phyloP scores from a whole-genome alignment of 2,888 invertebrate genomes.

The Proisotoma minuta region DNA sequence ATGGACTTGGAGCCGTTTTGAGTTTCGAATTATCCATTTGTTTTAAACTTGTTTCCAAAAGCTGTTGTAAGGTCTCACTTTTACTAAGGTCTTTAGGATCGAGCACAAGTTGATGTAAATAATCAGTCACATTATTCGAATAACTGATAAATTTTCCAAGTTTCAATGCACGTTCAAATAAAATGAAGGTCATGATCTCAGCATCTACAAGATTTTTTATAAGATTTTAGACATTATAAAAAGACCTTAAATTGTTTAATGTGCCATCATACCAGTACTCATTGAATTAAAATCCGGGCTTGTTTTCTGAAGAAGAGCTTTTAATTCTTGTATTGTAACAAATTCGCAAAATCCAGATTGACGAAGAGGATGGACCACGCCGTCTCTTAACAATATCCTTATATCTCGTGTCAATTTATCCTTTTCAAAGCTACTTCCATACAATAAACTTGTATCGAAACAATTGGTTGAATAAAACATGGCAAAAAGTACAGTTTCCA shows the following conservation, averaged over 20 bases:
- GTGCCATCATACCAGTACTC: conserved; percentile 18
- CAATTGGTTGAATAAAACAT: conserved; percentile 35
- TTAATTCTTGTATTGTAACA: conserved; percentile 20
- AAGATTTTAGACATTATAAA: not conserved
- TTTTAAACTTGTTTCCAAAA: conserved; percentile 32
- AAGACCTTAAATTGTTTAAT: not conserved
- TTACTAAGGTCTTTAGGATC: conserved; percentile 30
- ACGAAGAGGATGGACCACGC: conserved; percentile 29
- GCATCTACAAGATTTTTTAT: conserved; percentile 23
- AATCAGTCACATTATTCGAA: conserved; percentile 31
- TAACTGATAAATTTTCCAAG: conserved; percentile 36
- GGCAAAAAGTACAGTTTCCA: conserved; percentile 34
- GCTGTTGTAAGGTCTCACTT: conserved; percentile 29
- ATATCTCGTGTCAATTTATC: conserved; percentile 20
- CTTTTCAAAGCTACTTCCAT: conserved; percentile 19
- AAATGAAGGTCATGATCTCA: conserved; percentile 35
- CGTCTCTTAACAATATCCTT: conserved; percentile 19
- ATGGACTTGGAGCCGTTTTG: conserved; percentile 33
- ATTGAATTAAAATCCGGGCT: conserved; percentile 33
- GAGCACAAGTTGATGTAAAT: conserved; percentile 34
- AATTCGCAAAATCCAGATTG: conserved; percentile 22
- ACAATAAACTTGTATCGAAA: conserved; percentile 31
- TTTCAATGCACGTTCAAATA: conserved; percentile 32
- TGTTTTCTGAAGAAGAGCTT: conserved; percentile 21
- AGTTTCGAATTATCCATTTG: conserved; percentile 34